These are phyloP conservation scores for Dryococelus australis DNA, from an alignment of 2,888 invertebrate genomes.

Conservation along the genomic window DNA sequence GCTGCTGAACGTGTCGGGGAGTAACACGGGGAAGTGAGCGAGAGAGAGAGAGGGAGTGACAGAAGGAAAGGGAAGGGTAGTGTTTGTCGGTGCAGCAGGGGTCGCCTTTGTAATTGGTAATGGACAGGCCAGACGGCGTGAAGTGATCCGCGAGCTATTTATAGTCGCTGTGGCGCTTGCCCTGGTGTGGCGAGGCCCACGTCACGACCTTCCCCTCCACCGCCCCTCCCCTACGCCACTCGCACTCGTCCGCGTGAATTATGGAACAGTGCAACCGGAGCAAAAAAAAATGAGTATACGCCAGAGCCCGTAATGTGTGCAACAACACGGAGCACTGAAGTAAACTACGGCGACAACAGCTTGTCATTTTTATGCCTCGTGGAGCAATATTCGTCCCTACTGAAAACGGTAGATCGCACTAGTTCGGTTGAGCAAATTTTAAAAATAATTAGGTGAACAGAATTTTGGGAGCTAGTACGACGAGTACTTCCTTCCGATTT, in stretches of 20 bases:
- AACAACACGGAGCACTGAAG: too few species aligned
- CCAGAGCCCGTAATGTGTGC: too few species aligned
- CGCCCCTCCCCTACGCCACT: neutral
- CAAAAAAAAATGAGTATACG: neutral
- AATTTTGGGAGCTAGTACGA: too few species aligned
- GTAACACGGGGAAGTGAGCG: neutral
- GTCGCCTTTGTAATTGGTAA: slow-evolving; percentile 16
- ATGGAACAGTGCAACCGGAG: neutral
- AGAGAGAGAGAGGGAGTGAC: neutral
- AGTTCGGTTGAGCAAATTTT: too few species aligned
- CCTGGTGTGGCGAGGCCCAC: neutral
- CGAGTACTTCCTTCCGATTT: too few species aligned
- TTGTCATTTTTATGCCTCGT: too few species aligned
- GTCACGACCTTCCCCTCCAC: neutral
- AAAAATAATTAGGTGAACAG: too few species aligned
- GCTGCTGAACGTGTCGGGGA: neutral
- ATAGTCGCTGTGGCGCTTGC: neutral
- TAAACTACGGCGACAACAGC: too few species aligned
- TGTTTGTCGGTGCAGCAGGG: neutral
- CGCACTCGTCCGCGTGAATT: neutral
- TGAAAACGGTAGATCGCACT: too few species aligned
- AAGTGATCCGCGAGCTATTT: neutral
- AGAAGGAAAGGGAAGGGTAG: neutral
- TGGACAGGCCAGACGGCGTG: neutral
- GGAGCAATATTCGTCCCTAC: too few species aligned